Base-by-base conservation (phyloP, 2,797 vertebrate genomes). In the Paramormyrops hopkinsi region DNA sequence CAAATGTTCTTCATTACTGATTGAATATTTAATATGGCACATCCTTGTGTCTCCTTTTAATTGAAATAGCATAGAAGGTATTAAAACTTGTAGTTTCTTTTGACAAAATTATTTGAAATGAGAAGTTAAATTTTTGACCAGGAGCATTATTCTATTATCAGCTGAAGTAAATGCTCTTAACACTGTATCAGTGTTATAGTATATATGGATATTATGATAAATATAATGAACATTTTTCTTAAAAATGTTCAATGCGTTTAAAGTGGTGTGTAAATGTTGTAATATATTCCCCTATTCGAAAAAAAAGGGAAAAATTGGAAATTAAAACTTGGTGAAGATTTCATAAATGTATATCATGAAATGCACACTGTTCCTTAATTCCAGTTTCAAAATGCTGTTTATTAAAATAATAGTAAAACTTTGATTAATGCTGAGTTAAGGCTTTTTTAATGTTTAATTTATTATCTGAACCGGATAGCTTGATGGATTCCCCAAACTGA, bases 391-490 rank as follows among this genome's bases (percentile, higher is more conserved):
- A 9, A 37, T 44, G n/a, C 37, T 59, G 86, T 56, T 88, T 48
- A 25, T 82, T 88, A 89, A 89, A 84, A 88, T 89, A 89, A 73
- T 82, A 89, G 88, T 88, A n/a, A 87, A 87, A 87, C 53, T 53
- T 54, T 54, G 14, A 22, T 25, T 59, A 65, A n/a, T 29, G 44
- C 29, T 51, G 62, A 89, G 54, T 50, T 62, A 62, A 25, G 46
- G 59, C 37, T 69, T 69, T 92, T 93, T 92, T 62, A 25, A 25
- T 62, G 59, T 62, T 88, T 91, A 88, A 89, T 89, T 89, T 92
- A 89, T 91, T 91, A 87, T 93, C 91, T 92, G 69, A 89, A 50
- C 37, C 48, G n/a, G 7, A n/a, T 5, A 29, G n/a, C 79, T 62
- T 41, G 22, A 41, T 29, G 33, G 46, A 50, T 29, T 62, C 76